Base-by-base conservation (phyloP, 2,888 invertebrate genomes). In the Scelioninae gen. 2 region DNA sequence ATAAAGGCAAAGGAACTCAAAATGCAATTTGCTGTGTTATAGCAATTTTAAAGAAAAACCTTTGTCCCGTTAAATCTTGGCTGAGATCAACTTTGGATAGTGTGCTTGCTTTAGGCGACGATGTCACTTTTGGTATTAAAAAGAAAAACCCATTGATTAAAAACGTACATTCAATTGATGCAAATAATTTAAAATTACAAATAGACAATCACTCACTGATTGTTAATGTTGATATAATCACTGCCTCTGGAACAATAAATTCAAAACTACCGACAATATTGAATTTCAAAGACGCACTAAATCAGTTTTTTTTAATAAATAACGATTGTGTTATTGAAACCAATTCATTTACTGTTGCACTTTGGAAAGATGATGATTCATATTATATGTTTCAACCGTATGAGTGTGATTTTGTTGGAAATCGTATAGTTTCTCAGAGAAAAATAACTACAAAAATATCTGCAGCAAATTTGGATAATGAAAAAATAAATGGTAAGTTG, bases 351-450 rank as follows among this genome's bases (percentile, higher is more conserved):
- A 78, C 81, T 1, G 84, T 89, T 0, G 90, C 90, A 0, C 87
- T 91, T 15, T 92, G 90, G 90, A 87, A 87, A 0, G 88, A 89
- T 52, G 88, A 89, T 1, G 88, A 88, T 1, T 85, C 86, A 45
- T 90, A 88, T 60, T 92, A 91, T 76, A 78, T 90, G 64, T 92
- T 90, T 78, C 90, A 92, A 80, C 91, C 92, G 0, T 79, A 79
- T 76, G 87, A 87, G 85, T 90, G 84, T 58, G 83, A 84, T 22
- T 22, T 53, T 0, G 3, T 16, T 1, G 85, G 86, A 4, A 4
- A 0, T 9, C 25, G 31, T 1, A 53, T 33, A 35, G 19, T 43
- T 33, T n/a, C n/a, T n/a, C n/a, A n/a, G 79, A 77, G 16, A 43
- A 48, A 48, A 31, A n/a, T 25, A 53, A 28, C 3, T 43, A 19